phyloP scores from a whole-genome alignment of 1,140 invertebrate species.

The Euschistus heros region DNA sequence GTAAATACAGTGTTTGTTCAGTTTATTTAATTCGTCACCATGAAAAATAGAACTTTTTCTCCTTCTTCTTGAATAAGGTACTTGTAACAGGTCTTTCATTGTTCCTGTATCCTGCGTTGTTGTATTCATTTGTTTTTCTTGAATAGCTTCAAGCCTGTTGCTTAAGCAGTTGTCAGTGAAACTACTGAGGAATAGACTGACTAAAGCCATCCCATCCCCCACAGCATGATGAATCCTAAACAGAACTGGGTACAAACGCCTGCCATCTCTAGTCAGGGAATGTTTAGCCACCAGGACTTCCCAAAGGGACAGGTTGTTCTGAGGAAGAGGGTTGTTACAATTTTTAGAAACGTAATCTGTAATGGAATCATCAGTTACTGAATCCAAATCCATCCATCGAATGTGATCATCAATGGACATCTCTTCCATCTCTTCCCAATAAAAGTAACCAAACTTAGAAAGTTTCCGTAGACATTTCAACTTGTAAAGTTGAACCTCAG shows the following conservation, averaged over 20 bases:
- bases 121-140: slow-evolving; percentile 4
- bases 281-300: slow-evolving; percentile 40
- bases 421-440: slow-evolving; percentile 37
- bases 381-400: slow-evolving; percentile 34
- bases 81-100: background rate
- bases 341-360: slow-evolving; percentile 35
- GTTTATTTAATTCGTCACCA: background rate
- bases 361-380: slow-evolving; percentile 33
- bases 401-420: slow-evolving; percentile 36
- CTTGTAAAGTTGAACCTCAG: slow-evolving; percentile 32
- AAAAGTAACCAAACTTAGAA: slow-evolving; percentile 40
- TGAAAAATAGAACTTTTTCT: background rate
- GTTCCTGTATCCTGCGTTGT: background rate
- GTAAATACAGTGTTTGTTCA: slow-evolving; percentile 6
- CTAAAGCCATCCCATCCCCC: slow-evolving; percentile 41
- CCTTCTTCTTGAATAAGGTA: no score
- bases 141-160: background rate
- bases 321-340: slow-evolving; percentile 37
- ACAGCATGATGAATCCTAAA: slow-evolving; percentile 43
- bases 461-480: slow-evolving; percentile 37
- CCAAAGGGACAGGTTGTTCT: slow-evolving; percentile 38
- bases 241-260: slow-evolving; percentile 36
- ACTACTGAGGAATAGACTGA: slow-evolving; percentile 35
- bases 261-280: slow-evolving; percentile 31
- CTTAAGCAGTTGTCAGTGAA: background rate